phyloP scores from a whole-genome alignment of 23 tunicate genomes.

The Botrylloides violaceus region DNA sequence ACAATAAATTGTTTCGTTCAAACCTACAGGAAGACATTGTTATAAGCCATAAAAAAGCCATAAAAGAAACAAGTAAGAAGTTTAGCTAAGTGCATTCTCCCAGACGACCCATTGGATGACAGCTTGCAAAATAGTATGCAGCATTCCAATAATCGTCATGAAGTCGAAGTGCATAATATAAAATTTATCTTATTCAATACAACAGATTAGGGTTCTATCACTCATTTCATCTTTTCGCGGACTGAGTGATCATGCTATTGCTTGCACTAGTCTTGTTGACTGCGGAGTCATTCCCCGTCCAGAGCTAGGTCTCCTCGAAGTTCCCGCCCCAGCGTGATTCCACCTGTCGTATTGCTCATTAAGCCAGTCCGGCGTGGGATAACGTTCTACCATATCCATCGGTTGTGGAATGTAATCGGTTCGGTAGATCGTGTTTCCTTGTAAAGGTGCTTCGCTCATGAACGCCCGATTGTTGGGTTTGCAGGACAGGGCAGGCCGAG shows the following conservation, averaged over 20 bases:
- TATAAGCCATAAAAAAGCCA: too few relatives aligned
- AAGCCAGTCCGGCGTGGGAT: constrained; percentile 91
- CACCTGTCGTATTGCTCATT: constrained; percentile 56
- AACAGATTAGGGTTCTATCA: too few relatives aligned
- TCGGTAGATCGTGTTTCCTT: constrained; percentile 69
- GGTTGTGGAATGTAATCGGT: constrained; percentile 58
- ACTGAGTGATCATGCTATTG: background rate
- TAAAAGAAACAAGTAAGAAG: too few relatives aligned
- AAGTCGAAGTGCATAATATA: too few relatives aligned
- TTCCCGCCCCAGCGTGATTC: constrained; percentile 22
- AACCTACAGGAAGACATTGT: too few relatives aligned
- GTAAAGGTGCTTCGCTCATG: constrained; percentile 54
- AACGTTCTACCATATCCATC: constrained; percentile 61
- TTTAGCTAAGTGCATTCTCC: too few relatives aligned
- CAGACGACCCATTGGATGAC: too few relatives aligned
- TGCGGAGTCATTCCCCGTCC: constrained; percentile 27
- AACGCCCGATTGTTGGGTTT: constrained; percentile 49
- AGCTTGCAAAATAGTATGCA: too few relatives aligned
- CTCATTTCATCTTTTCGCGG: too few relatives aligned
- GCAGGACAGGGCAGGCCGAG: constrained; percentile 48
- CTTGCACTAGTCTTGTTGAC: constrained; percentile 19
- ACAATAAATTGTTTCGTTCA: too few relatives aligned
- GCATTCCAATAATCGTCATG: too few relatives aligned
- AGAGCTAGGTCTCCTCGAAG: constrained; percentile 13
- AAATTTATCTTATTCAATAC: too few relatives aligned